A percentile compares a stretch with the other conserved stretches of the same genome.
phyloP scores from a whole-genome alignment of 2,797 vertebrate species.

The Sebastes hubbsi region DNA sequence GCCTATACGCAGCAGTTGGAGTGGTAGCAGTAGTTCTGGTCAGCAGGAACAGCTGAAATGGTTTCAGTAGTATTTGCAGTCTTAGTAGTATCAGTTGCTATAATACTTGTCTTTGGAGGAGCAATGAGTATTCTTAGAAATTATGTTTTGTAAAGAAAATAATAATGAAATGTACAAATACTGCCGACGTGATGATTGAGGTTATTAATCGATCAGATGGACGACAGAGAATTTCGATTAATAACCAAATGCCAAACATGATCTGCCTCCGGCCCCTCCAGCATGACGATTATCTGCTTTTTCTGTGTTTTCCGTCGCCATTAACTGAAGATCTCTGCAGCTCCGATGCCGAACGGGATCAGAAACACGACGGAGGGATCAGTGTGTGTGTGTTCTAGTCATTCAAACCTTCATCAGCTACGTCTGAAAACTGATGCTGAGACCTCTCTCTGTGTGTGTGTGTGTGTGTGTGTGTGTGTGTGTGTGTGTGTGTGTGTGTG shows the following conservation, averaged over 20 bases:
- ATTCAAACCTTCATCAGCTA: background rate
- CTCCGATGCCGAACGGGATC: background rate
- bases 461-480: conserved; percentile 32
- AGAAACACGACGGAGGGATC: background rate
- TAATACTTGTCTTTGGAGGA: background rate
- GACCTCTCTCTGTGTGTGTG: conserved; percentile 10
- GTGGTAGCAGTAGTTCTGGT: background rate
- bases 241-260: background rate
- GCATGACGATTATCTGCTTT: background rate
- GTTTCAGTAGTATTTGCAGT: background rate
- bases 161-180: background rate
- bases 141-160: background rate
- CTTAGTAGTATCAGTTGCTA: background rate
- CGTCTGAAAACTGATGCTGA: conserved; percentile 32
- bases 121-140: background rate
- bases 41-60: background rate
- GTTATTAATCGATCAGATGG: background rate
- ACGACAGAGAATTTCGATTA: background rate
- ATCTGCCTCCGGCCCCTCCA: background rate
- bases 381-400: background rate
- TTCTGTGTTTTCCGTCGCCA: background rate
- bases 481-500: conserved; percentile 27
- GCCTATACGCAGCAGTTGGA: background rate
- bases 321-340: background rate
- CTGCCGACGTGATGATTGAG: background rate